Evolutionary conservation across 2,888 invertebrate genomes (phyloP), one percentile per base, ranked within the genome.

Genomic region (Spicauda simplicius): DNA sequence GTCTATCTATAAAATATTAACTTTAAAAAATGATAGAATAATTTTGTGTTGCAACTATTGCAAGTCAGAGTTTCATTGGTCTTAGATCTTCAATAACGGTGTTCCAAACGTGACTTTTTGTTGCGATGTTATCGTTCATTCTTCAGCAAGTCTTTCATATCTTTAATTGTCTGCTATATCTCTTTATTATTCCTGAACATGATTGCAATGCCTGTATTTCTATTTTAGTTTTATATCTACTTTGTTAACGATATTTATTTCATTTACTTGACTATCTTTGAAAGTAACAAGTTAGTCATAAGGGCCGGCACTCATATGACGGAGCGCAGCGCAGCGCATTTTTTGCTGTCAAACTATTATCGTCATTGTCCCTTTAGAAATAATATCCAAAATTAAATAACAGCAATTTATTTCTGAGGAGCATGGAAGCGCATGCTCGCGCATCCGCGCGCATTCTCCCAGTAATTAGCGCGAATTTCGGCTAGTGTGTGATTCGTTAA

Each of bases 91-190:
- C 16, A 20, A 52, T 58, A 78, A 79, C 79, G 75, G 76, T 75
- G 74, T 73, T 73, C 72, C 64, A 66, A 74, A 72, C 72, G 74
- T 76, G 74, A 74, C 73, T 73, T 69, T 68, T 73, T 56, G 71
- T 58, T 69, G 45, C 71, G 73, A 77, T 77, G 75, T 73, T 74
- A 74, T 78, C 75, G 70, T 52, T 48, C 50, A 64, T 57, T 56
- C 68, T 45, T 19, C 52, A 19, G 20, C 25, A 52, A 64, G 45
- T 48, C 37, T 69, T 62, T 48, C 69, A 19, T 25, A 64, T 63
- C 57, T 64, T 37, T 56, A 50, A 60, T 33, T 54, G 20, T 66
- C 54, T 48, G 60, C 18, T 37, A 37, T 63, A 63, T 63, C 45
- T 18, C 45, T 54, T 55, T 16, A 45, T 48, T 7, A 16, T 19